Conservation (phyloP, 2,797 vertebrate species). For the Pteronotus mesoamericanus region DNA sequence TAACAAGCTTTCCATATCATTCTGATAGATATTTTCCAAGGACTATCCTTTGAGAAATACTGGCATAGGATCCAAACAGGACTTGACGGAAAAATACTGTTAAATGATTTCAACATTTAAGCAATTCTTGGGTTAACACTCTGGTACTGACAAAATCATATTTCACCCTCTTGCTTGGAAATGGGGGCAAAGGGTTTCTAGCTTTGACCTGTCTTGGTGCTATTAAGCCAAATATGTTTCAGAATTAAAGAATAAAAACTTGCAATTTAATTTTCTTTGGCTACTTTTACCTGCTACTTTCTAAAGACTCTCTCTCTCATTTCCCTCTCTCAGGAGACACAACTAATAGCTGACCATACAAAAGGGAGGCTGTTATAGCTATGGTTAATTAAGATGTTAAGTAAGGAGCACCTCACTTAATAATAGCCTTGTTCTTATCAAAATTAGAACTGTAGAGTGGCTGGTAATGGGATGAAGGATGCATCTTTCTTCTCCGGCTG, state of each 20-base stretch:
- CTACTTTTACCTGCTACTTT: constrained; percentile 33
- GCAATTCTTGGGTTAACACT: background rate
- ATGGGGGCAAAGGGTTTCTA: background rate
- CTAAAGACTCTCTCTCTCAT: background rate
- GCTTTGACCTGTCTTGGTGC: background rate
- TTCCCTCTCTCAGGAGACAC: background rate
- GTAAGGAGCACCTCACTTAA: constrained; percentile 36
- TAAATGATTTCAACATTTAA: background rate
- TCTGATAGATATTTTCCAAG: background rate
- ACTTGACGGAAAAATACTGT: background rate
- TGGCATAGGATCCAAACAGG: background rate
- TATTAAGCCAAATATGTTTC: background rate
- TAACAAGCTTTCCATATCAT: background rate
- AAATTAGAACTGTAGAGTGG: constrained; percentile 54
- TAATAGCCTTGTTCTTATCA: constrained; percentile 47
- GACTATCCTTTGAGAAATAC: background rate
- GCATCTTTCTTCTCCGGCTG: background rate
- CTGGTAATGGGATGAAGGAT: constrained; percentile 48
- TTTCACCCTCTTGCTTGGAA: background rate
- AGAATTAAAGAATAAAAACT: constrained; percentile 9
- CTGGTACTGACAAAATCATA: background rate
- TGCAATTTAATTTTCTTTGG: constrained; percentile 14
- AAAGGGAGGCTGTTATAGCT: constrained; percentile 34
- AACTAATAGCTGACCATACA: constrained; percentile 58
- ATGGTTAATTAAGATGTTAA: constrained; percentile 56